Evolutionary conservation across 2,888 invertebrate species (phyloP), one percentile per base, ranked within the genome.

Genomic region (Leucophenga montana): DNA sequence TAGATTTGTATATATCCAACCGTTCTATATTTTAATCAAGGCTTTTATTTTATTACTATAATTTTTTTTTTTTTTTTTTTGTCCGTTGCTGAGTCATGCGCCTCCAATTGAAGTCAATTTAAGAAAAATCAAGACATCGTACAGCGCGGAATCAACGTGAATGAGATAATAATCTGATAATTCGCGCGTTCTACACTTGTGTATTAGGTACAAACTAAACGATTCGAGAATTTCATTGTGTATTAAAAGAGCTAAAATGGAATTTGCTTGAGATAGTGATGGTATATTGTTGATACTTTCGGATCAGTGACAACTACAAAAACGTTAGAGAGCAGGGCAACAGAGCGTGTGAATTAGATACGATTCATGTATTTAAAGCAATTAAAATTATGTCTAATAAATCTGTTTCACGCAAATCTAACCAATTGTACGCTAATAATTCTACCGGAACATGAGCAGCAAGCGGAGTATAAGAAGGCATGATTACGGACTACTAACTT

Each of bases 81-180:
- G 72, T 73, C 68, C 20, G 20, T 27, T 75, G 82, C 82, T 82
- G 84, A 83, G 82, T 82, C 81, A 82, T 82, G 83, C 77, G 80
- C 80, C 69, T 78, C 78, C 82, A 82, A 83, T 83, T 82, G 73
- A 77, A 83, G 75, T 82, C 82, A 82, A 83, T 83, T 83, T 80
- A 77, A 67, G 75, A 68, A 74, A 75, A 78, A 77, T 79, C 78
- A 71, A 78, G 76, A 77, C 73, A 73, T 73, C 70, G 46, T 50
- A 50, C 22, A 64, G 22, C 61, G 22, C 46, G 44, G 22, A 72
- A 61, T 54, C n/a, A 70, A 64, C 70, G 72, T 48, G 62, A 48
- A 64, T 64, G 62, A 64, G 62, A 64, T 64, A 64, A 64, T 64
- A 64, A 64, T 64, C 62, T n/a, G 62, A 64, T 64, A 64, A 64